Percentiles rank a stretch among this genome's conserved stretches.
These are phyloP conservation scores for Octodonta nipae DNA, from an alignment of 2,888 invertebrate genomes.

Conservation along the genomic window DNA sequence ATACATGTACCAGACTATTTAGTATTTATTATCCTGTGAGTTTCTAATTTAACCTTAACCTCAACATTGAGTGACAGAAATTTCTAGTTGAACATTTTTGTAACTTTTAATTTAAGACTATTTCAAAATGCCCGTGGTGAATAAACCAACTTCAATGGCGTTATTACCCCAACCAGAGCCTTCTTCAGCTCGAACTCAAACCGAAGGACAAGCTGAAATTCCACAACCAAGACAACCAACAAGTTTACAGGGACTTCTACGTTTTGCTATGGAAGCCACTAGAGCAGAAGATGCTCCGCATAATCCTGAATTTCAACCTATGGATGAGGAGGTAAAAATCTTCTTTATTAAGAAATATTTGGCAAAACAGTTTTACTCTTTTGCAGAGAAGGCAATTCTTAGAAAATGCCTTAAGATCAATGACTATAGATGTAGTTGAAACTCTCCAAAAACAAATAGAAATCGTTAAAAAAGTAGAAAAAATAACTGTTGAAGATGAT, in stretches of 20 bases:
- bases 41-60: too few species aligned
- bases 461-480: conserved; percentile 41
- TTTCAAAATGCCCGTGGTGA: conserved; percentile 10
- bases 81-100: too few species aligned
- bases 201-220: conserved; percentile 2
- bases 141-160: conserved; percentile 8
- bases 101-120: too few species aligned
- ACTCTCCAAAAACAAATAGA: conserved; percentile 50
- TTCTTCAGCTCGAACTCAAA: background rate
- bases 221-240: conserved; percentile 30
- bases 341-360: too few species aligned
- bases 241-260: conserved; percentile 43
- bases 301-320: conserved; percentile 38
- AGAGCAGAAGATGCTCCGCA: conserved; percentile 44
- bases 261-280: conserved; percentile 58
- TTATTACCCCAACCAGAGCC: conserved; percentile 6
- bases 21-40: too few species aligned
- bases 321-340: conserved; percentile 49
- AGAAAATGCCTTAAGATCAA: conserved; percentile 52
- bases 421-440: conserved; percentile 57
- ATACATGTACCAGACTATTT: too few species aligned
- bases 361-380: background rate
- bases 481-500: conserved; percentile 38
- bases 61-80: too few species aligned
- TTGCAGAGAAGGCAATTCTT: conserved; percentile 57